Evolutionary conservation across 2,888 invertebrate genomes (phyloP).

Genomic region (Silvanus unidentatus): DNA sequence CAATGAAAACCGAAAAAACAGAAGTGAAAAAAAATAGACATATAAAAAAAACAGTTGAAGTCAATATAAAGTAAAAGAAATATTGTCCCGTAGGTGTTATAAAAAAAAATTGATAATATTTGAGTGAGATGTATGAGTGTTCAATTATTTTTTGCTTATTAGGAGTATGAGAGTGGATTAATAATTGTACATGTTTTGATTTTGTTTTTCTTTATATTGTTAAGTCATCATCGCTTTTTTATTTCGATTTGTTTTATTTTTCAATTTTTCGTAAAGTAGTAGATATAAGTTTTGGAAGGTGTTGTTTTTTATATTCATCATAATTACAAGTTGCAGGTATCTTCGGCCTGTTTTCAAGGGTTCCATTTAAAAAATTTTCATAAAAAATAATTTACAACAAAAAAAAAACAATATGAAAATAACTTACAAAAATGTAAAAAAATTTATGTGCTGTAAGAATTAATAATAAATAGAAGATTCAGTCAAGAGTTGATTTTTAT

Average conservation of each 20-base stretch:
- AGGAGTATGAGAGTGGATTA: not conserved
- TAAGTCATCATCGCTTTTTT: not conserved
- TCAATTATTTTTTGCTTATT: not conserved
- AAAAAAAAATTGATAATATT: too few relatives aligned
- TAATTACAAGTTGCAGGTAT: slow-evolving; percentile 37
- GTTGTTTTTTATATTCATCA: slow-evolving; percentile 14
- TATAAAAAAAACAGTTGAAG: slow-evolving; percentile 14
- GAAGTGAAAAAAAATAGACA: slow-evolving; percentile 15
- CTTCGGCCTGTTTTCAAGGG: slow-evolving; percentile 36
- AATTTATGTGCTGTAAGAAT: too few relatives aligned
- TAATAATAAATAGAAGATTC: too few relatives aligned
- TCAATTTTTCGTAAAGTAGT: not conserved
- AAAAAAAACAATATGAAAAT: slow-evolving; percentile 9
- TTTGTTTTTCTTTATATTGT: too few relatives aligned
- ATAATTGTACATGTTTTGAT: slow-evolving; percentile 1
- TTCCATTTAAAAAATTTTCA: slow-evolving; percentile 28
- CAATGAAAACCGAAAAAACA: slow-evolving; percentile 16
- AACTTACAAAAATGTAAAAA: too few relatives aligned
- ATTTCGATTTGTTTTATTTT: slow-evolving; percentile 4
- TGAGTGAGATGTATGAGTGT: too few relatives aligned
- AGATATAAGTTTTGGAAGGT: slow-evolving; percentile 8
- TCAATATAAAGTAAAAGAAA: slow-evolving; percentile 14
- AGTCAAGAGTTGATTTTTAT: too few relatives aligned
- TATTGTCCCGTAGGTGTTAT: not conserved
- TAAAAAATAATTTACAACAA: slow-evolving; percentile 7